Conservation (phyloP, 1,140 invertebrate genomes). For the Thaumetopoea pityocampa region DNA sequence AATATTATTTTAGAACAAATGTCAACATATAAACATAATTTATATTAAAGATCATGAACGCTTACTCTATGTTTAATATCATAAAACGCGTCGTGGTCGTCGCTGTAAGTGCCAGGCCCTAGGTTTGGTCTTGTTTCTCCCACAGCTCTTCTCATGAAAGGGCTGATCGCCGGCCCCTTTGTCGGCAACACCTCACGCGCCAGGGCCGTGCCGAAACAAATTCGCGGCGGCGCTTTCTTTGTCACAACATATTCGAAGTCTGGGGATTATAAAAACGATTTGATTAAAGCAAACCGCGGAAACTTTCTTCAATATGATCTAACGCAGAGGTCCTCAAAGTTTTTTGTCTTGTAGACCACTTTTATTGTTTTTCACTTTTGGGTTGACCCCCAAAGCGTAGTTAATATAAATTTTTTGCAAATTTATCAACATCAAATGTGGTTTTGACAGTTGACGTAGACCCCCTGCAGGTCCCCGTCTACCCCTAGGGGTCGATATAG, state of each 20-base stretch:
- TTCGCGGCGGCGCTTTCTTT: slow-evolving; percentile 43
- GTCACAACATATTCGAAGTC: slow-evolving; percentile 67
- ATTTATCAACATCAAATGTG: too few species aligned
- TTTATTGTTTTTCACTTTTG: too few species aligned
- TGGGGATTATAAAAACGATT: slow-evolving; percentile 21
- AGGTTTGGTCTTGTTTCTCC: slow-evolving; percentile 38
- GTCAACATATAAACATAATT: too few species aligned
- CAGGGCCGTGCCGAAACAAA: slow-evolving; percentile 63
- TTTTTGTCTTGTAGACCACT: too few species aligned
- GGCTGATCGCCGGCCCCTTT: slow-evolving; percentile 48
- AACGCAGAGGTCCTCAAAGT: neutral
- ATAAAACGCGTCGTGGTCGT: slow-evolving; percentile 50
- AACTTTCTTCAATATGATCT: too few species aligned
- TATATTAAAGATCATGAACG: slow-evolving; percentile 1
- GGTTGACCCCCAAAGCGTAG: too few species aligned
- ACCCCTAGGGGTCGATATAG: too few species aligned
- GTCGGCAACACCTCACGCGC: slow-evolving; percentile 51
- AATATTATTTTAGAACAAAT: too few species aligned
- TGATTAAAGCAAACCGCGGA: neutral
- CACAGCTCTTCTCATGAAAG: slow-evolving; percentile 57
- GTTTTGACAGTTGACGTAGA: too few species aligned
- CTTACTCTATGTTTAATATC: slow-evolving; percentile 50
- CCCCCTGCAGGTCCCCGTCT: too few species aligned
- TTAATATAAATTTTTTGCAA: too few species aligned
- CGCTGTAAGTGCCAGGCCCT: slow-evolving; percentile 46